phyloP scores from a whole-genome alignment of 2,888 invertebrate genomes.

The Ichneumoninae sp. region DNA sequence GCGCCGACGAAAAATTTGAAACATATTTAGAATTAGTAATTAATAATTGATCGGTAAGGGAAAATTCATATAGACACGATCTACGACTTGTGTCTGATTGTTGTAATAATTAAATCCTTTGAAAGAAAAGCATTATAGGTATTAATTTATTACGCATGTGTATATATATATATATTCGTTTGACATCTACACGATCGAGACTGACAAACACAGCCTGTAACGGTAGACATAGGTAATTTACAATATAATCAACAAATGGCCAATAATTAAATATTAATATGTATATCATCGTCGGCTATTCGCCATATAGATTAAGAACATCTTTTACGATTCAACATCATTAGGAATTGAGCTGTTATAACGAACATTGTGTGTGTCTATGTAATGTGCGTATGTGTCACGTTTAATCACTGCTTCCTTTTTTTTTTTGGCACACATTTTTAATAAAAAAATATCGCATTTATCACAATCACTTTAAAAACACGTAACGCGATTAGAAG shows the following conservation, averaged over 20 bases:
- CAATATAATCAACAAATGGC: slow-evolving; percentile 62
- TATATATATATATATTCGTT: slow-evolving; percentile 40
- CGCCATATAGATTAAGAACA: slow-evolving; percentile 33
- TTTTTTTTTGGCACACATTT: slow-evolving; percentile 56
- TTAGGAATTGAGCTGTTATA: slow-evolving; percentile 59
- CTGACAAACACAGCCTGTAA: slow-evolving; percentile 56
- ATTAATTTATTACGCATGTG: slow-evolving; percentile 46
- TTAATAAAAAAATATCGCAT: slow-evolving; percentile 63
- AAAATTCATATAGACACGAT: background rate
- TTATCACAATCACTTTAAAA: slow-evolving; percentile 62
- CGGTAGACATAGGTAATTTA: slow-evolving; percentile 54
- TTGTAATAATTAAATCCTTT: slow-evolving; percentile 21
- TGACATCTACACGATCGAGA: slow-evolving; percentile 53
- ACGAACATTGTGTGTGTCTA: slow-evolving; percentile 57
- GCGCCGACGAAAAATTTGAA: slow-evolving; percentile 68
- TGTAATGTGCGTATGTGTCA: slow-evolving; percentile 23
- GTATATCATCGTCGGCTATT: slow-evolving; percentile 39
- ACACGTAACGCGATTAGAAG: slow-evolving; percentile 49
- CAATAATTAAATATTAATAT: slow-evolving; percentile 39
- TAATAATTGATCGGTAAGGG: background rate
- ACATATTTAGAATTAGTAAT: background rate
- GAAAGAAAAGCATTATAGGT: slow-evolving; percentile 48
- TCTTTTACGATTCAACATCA: slow-evolving; percentile 34
- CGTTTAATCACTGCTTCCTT: slow-evolving; percentile 34
- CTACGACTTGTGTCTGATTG: slow-evolving; percentile 1